phyloP scores from a whole-genome alignment of 1,140 invertebrate species.

The Drosophila aff. region DNA sequence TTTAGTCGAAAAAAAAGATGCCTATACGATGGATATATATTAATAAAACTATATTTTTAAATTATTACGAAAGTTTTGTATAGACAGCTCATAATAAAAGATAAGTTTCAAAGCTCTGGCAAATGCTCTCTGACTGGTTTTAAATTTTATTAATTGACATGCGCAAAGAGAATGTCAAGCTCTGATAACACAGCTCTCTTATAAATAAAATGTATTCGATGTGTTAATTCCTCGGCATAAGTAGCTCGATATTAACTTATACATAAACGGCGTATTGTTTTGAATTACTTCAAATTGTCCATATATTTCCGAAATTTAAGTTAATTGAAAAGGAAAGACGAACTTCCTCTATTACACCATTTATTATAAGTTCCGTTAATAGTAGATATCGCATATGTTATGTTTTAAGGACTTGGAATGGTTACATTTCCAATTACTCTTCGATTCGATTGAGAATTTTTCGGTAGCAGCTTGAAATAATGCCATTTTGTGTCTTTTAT shows the following conservation, averaged over 20 bases:
- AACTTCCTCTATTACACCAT: neutral
- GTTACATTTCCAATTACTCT: neutral
- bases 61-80: neutral
- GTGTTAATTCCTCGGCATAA: slow-evolving; percentile 45
- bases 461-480: neutral
- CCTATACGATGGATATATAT: neutral
- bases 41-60: neutral
- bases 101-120: neutral
- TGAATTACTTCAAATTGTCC: slow-evolving; percentile 3
- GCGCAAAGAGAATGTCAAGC: slow-evolving; percentile 47
- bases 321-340: slow-evolving; percentile 6
- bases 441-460: neutral
- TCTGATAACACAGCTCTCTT: slow-evolving; percentile 47
- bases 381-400: neutral
- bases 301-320: slow-evolving; percentile 2
- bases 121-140: neutral
- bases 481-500: neutral
- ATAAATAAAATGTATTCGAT: slow-evolving; percentile 55
- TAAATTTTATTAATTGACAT: slow-evolving; percentile 13
- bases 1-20: too few species aligned
- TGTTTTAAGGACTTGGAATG: neutral
- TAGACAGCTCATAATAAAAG: neutral
- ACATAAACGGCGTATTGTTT: slow-evolving; percentile 24
- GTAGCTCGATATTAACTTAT: slow-evolving; percentile 41
- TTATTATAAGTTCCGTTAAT: neutral